Evolutionary conservation across 2,888 invertebrate species (phyloP).

Genomic region (Coelogynopora nodosa): DNA sequence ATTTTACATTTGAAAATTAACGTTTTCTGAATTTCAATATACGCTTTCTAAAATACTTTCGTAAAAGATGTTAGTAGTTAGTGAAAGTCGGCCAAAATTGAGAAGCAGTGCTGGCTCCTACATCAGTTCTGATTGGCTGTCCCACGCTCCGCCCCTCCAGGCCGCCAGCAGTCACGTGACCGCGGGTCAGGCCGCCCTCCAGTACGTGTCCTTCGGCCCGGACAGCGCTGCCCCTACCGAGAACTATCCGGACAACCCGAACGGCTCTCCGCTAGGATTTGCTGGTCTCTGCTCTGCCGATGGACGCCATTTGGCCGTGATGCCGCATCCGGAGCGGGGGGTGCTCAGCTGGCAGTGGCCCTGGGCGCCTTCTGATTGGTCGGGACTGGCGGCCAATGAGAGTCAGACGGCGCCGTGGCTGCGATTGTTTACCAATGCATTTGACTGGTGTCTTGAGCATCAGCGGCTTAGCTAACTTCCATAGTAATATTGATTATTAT

Average conservation of each 20-base stretch:
- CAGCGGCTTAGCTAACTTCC: neutral
- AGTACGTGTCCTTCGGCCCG: slow-evolving; percentile 78
- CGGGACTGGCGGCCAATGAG: slow-evolving; percentile 27
- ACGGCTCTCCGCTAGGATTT: slow-evolving; percentile 54
- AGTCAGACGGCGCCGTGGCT: slow-evolving; percentile 73
- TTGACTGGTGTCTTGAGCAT: slow-evolving; percentile 56
- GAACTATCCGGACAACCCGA: slow-evolving; percentile 84
- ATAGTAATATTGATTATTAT: no score
- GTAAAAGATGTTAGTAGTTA: no score
- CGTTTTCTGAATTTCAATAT: no score
- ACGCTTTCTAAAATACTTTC: no score
- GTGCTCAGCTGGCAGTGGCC: slow-evolving; percentile 82
- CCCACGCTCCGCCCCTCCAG: neutral
- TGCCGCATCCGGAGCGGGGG: slow-evolving; percentile 96
- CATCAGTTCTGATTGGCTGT: no score
- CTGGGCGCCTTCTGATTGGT: slow-evolving; percentile 55
- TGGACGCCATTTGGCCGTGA: slow-evolving; percentile 90
- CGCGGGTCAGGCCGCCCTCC: slow-evolving; percentile 66
- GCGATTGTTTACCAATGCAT: slow-evolving; percentile 82
- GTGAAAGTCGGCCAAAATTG: no score
- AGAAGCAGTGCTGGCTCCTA: no score
- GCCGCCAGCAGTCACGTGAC: slow-evolving; percentile 62
- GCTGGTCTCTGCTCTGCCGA: slow-evolving; percentile 83
- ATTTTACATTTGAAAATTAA: no score
- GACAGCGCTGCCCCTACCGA: slow-evolving; percentile 65